Conservation (phyloP, 2,797 vertebrate genomes). For the Tauraco hartlaubi region DNA sequence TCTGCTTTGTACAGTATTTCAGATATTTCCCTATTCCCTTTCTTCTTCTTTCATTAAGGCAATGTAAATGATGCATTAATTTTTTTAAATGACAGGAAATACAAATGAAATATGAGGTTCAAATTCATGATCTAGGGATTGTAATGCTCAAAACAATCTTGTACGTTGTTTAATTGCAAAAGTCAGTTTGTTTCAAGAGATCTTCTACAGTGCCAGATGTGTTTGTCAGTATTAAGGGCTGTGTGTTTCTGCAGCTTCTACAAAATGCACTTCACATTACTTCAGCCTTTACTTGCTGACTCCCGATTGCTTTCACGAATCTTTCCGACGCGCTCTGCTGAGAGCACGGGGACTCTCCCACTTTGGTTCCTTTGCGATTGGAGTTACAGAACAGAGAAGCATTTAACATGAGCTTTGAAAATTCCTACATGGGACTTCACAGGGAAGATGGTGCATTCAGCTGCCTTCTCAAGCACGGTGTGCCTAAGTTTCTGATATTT, state of each 20-base stretch:
- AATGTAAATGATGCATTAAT: neutral
- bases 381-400: neutral
- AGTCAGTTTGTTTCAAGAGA: neutral
- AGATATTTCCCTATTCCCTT: neutral
- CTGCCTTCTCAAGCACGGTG: neutral
- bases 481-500: neutral
- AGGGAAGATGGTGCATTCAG: neutral
- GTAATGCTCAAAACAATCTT: neutral
- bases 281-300: neutral
- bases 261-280: neutral
- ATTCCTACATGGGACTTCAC: neutral
- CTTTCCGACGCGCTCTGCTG: neutral
- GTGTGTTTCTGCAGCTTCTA: neutral
- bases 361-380: neutral
- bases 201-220: neutral
- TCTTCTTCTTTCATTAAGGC: neutral
- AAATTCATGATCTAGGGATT: neutral
- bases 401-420: neutral
- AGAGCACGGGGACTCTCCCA: neutral
- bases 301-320: neutral
- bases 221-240: neutral
- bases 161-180: neutral
- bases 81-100: neutral
- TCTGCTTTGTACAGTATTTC: neutral
- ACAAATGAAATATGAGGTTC: neutral